Evolutionary conservation across 2,888 invertebrate genomes (phyloP).

Genomic region (Diarsia dahlii): DNA sequence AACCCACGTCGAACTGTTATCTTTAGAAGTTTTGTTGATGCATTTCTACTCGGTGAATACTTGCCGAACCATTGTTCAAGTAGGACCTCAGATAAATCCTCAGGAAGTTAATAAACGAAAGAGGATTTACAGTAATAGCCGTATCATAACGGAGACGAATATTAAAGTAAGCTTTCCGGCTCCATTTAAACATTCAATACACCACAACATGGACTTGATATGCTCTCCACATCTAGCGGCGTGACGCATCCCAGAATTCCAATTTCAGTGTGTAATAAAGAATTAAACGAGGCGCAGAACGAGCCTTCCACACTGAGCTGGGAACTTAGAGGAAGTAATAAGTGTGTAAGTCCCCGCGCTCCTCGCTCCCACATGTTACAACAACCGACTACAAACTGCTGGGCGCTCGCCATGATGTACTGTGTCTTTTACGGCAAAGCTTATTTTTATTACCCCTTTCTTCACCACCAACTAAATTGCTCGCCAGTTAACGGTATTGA

Average conservation of each 20-base stretch:
- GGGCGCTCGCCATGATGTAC: constrained; percentile 23
- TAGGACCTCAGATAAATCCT: neutral
- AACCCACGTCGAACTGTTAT: neutral
- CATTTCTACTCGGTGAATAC: neutral
- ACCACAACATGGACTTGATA: constrained; percentile 49
- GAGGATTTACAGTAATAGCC: constrained; percentile 19
- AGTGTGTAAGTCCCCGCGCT: constrained; percentile 26
- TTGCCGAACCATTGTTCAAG: neutral
- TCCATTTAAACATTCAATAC: constrained; percentile 48
- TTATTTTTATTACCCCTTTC: constrained; percentile 17
- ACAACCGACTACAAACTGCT: constrained; percentile 24
- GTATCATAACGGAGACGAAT: constrained; percentile 32
- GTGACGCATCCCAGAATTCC: constrained; percentile 63
- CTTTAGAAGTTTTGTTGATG: neutral
- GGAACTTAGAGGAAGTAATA: constrained; percentile 36
- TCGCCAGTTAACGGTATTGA: constrained; percentile 3
- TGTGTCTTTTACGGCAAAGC: constrained; percentile 16
- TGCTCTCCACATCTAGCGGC: constrained; percentile 59
- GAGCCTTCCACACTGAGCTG: constrained; percentile 34
- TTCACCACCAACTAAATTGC: constrained; percentile 9
- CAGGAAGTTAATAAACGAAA: constrained; percentile 9
- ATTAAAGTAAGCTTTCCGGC: constrained; percentile 21
- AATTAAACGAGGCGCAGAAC: constrained; percentile 59
- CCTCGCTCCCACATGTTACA: constrained; percentile 31
- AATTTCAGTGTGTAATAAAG: constrained; percentile 66